A percentile compares a stretch with the other conserved stretches of the same genome.
Conservation (phyloP, 2,797 vertebrate genomes). For the Sebastiscus albofasciatus region DNA sequence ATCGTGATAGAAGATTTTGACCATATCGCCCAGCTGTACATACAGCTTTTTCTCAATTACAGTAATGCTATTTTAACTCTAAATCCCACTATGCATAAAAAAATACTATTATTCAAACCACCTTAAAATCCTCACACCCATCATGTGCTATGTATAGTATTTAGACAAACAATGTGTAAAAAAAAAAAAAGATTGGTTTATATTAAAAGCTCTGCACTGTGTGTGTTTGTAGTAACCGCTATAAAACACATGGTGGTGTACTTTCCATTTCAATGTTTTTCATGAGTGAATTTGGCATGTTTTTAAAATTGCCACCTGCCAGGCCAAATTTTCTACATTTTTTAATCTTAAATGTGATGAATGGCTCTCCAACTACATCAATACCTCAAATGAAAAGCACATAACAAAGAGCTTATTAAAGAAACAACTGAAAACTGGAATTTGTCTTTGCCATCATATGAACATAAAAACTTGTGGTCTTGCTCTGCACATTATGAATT, state of each 20-base stretch:
- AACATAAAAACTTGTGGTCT: not conserved
- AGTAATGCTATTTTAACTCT: not conserved
- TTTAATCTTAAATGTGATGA: not conserved
- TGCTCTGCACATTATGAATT: not conserved
- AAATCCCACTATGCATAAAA: not conserved
- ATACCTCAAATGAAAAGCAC: not conserved
- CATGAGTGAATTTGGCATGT: not conserved
- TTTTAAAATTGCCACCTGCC: not conserved
- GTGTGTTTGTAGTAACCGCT: constrained; percentile 46
- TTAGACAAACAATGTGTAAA: not conserved
- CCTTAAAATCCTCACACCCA: not conserved
- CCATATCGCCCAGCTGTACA: too few species aligned
- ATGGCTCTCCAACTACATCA: not conserved
- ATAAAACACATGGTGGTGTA: constrained; percentile 58
- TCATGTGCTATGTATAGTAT: not conserved
- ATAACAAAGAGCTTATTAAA: not conserved
- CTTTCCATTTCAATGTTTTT: constrained; percentile 23
- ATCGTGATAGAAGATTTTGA: too few species aligned
- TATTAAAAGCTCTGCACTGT: not conserved
- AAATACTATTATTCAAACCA: not conserved
- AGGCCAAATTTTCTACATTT: not conserved
- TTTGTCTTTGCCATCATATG: not conserved
- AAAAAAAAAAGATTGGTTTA: not conserved
- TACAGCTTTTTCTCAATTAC: too few species aligned
- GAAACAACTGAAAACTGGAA: not conserved